A percentile compares a stretch with the other conserved stretches of the same genome.
phyloP scores from a whole-genome alignment of 2,113 vertebrate genomes.

The Dromaius novaehollandiae region DNA sequence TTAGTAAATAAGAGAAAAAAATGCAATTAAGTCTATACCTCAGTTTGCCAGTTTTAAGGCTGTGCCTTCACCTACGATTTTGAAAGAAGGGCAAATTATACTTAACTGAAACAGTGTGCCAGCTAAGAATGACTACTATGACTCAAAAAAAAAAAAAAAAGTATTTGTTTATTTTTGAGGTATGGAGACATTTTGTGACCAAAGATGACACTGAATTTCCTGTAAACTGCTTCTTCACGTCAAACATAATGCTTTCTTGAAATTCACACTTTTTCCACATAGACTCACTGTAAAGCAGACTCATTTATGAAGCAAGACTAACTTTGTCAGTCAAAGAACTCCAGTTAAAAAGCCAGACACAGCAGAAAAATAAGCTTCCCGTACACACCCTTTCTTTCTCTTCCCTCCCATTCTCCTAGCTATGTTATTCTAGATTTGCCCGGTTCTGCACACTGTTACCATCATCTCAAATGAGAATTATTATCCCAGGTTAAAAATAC shows the following conservation, averaged over 20 bases:
- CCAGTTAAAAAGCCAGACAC: background rate
- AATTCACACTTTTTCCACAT: background rate
- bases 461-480: accelerated
- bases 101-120: background rate
- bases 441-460: background rate
- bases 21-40: background rate
- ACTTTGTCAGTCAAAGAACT: background rate
- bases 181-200: slow-evolving; percentile 43
- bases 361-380: background rate
- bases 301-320: slow-evolving; percentile 39
- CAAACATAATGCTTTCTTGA: slow-evolving; percentile 14
- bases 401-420: background rate
- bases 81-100: background rate
- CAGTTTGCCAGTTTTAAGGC: background rate
- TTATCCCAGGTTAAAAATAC: background rate
- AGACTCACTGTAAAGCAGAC: background rate
- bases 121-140: background rate
- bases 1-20: background rate
- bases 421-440: background rate
- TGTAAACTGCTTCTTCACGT: slow-evolving; percentile 31
- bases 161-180: slow-evolving; percentile 62
- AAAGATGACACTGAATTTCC: slow-evolving; percentile 45
- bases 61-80: background rate
- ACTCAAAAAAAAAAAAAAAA: slow-evolving; percentile 21
- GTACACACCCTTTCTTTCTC: background rate